Percentiles rank a stretch among this genome's conserved stretches.
These are phyloP conservation scores for Pseudomyrmex pallidus DNA, from an alignment of 1,140 invertebrate genomes.

Conservation along the genomic window DNA sequence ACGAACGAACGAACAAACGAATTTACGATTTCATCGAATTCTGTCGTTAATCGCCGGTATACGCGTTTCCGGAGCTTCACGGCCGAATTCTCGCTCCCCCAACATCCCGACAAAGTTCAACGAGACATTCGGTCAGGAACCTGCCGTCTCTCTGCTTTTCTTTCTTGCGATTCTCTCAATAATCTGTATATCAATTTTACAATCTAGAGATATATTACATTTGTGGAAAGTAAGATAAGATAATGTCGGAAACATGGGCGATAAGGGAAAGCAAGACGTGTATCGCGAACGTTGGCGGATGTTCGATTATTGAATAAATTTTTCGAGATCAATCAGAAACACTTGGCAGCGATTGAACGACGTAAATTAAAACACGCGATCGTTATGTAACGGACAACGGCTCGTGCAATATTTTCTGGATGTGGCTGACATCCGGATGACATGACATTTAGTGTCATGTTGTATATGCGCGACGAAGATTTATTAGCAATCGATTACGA, in stretches of 20 bases:
- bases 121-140: conserved; percentile 54
- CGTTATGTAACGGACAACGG: conserved; percentile 33
- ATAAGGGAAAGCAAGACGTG: conserved; percentile 3
- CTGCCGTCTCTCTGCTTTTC: conserved; percentile 43
- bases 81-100: conserved; percentile 51
- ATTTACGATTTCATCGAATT: conserved; percentile 80
- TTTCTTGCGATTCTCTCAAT: neutral
- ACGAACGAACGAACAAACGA: conserved; percentile 71
- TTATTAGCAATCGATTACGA: conserved; percentile 51
- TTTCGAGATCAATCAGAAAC: conserved; percentile 11
- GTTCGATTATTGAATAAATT: conserved; percentile 6
- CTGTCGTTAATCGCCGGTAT: conserved; percentile 76
- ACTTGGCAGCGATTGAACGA: conserved; percentile 29
- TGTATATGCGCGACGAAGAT: conserved; percentile 37
- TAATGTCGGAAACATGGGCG: neutral
- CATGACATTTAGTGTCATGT: conserved; percentile 53
- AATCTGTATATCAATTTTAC: neutral
- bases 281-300: neutral
- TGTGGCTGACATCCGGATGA: conserved; percentile 31
- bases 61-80: conserved; percentile 70
- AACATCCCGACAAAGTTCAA: conserved; percentile 50
- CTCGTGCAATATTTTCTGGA: conserved; percentile 38
- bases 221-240: conserved; percentile 23
- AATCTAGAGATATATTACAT: neutral
- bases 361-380: conserved; percentile 29